Conservation (phyloP, 2,888 invertebrate genomes). For the Idaea aversata region DNA sequence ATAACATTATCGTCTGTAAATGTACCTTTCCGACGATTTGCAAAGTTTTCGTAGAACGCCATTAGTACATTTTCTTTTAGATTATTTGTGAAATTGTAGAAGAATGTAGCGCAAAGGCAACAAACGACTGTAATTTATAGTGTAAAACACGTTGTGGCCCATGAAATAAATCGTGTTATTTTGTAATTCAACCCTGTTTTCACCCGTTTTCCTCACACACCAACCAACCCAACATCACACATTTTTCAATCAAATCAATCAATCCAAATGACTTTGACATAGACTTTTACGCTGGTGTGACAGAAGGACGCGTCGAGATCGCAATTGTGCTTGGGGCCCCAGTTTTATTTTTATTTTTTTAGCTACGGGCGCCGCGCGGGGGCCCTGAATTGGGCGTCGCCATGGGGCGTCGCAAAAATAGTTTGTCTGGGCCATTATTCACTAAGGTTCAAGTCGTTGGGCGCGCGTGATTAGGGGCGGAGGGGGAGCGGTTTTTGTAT, state of each 20-base stretch:
- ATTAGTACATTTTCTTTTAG: conserved; percentile 65
- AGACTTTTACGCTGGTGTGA: background rate
- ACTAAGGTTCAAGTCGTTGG: too few species aligned
- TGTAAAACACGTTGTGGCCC: background rate
- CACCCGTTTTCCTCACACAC: conserved; percentile 36
- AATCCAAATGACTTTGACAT: conserved; percentile 20
- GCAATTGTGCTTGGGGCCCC: too few species aligned
- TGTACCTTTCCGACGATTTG: conserved; percentile 75
- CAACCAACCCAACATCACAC: conserved; percentile 38
- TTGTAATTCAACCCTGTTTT: conserved; percentile 54
- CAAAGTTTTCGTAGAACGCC: conserved; percentile 74
- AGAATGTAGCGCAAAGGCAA: conserved; percentile 27
- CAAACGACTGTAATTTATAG: conserved; percentile 28
- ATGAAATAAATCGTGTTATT: background rate
- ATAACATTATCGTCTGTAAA: conserved; percentile 32
- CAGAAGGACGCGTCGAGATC: too few species aligned
- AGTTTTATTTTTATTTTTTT: too few species aligned
- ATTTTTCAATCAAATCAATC: conserved; percentile 10
- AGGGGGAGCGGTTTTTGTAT: too few species aligned
- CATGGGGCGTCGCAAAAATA: too few species aligned
- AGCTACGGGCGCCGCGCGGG: too few species aligned
- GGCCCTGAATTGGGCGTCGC: too few species aligned
- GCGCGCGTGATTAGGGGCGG: too few species aligned
- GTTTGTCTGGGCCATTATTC: too few species aligned
- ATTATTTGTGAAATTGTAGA: conserved; percentile 23